Evolutionary conservation across 2,797 vertebrate species (phyloP).

Genomic region (Rhinichthys osculus): DNA sequence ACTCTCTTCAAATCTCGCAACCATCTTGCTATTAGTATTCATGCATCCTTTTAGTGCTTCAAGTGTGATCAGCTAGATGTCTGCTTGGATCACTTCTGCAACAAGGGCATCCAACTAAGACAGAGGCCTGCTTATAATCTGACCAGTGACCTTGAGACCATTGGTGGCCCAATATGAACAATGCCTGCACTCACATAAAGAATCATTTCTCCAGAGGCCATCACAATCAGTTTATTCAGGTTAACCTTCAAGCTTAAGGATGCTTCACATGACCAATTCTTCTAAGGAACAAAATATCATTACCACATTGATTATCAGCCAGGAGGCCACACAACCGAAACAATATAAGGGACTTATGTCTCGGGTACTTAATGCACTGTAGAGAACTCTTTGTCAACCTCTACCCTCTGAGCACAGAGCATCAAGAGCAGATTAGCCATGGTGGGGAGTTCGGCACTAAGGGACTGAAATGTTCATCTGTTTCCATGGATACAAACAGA

Average conservation of each 20-base stretch:
- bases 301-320: conserved; percentile 29
- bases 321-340: conserved; percentile 12
- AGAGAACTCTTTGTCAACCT: conserved; percentile 34
- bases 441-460: conserved; percentile 1
- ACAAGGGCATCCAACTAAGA: neutral
- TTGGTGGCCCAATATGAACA: conserved; percentile 1
- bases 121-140: neutral
- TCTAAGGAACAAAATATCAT: conserved; percentile 17
- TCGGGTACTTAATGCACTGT: conserved; percentile 14
- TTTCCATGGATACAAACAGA: conserved; percentile 66
- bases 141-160: conserved; percentile 23
- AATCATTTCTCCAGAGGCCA: neutral
- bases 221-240: neutral
- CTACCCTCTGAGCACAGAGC: conserved; percentile 16
- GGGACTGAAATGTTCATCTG: conserved; percentile 49
- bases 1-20: neutral
- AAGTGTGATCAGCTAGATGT: neutral
- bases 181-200: neutral
- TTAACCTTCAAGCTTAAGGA: conserved; percentile 32
- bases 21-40: conserved; percentile 7
- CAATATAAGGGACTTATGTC: conserved; percentile 33
- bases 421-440: conserved; percentile 46
- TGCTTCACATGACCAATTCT: neutral
- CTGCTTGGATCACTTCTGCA: conserved; percentile 1
- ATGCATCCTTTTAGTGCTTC: neutral